Evolutionary conservation across 2,888 invertebrate genomes (phyloP).

Genomic region (Phyllotreta striolata): DNA sequence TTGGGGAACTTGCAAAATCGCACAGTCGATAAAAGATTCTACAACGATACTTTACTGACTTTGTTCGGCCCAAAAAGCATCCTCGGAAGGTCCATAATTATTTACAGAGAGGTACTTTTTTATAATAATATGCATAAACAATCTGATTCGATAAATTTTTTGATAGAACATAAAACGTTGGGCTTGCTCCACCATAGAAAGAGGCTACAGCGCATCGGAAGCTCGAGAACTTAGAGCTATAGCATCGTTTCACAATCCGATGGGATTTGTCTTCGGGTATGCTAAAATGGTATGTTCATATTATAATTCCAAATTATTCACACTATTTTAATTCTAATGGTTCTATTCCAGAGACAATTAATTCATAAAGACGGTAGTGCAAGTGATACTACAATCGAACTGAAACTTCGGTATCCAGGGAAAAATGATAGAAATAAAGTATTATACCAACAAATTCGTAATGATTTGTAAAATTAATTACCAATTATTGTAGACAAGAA

Average conservation of each 20-base stretch:
- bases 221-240: slow-evolving; percentile 86
- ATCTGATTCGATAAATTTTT: not conserved
- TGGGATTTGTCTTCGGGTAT: slow-evolving; percentile 85
- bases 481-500: slow-evolving; percentile 68
- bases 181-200: slow-evolving; percentile 85
- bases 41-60: slow-evolving; percentile 83
- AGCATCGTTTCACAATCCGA: slow-evolving; percentile 91
- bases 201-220: slow-evolving; percentile 88
- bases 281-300: slow-evolving; percentile 73
- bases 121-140: not conserved
- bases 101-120: slow-evolving; percentile 72
- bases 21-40: slow-evolving; percentile 66
- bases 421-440: slow-evolving; percentile 83
- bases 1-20: slow-evolving; percentile 78
- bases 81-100: slow-evolving; percentile 84
- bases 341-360: slow-evolving; percentile 75
- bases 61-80: slow-evolving; percentile 84
- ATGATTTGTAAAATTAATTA: slow-evolving; percentile 15
- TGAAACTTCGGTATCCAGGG: slow-evolving; percentile 88
- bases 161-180: slow-evolving; percentile 69
- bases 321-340: slow-evolving; percentile 7
- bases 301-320: not conserved
- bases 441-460: slow-evolving; percentile 21
- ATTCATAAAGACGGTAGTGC: slow-evolving; percentile 85
- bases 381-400: slow-evolving; percentile 90